Base-by-base conservation (phyloP, 2,113 vertebrate genomes). In the Nothobranchius furzeri region DNA sequence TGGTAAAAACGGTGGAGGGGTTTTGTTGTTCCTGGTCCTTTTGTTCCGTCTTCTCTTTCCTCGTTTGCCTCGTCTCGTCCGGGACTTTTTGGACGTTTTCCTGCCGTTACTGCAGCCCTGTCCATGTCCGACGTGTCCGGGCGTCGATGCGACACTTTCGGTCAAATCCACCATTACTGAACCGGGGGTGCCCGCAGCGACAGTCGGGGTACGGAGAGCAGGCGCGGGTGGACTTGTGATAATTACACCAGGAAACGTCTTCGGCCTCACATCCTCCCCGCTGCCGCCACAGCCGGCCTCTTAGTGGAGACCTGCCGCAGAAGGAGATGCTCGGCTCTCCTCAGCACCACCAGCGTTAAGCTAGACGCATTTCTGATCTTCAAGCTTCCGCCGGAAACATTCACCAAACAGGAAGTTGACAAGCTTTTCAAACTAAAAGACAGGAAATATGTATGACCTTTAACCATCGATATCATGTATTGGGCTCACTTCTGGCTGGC, bases 1-100 rank as follows among this genome's bases (percentile, higher is more conserved):
- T 0, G 96, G 96, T 56, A 98, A 88, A 84, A 94, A 97, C 40
- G 95, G 95, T 0, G 96, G 95, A 45, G 96, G 95, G 24, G 77
- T 76, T 75, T 74, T 83, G 74, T 94, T 95, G 82, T 68, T 87
- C 61, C 83, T 66, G 68, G 66, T 83, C 69, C 87, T 92, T 66
- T 91, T 92, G 43, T 78, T 89, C 54, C 89, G 42, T 49, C 94
- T 87, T 64, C 93, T 93, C 81, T 93, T 91, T 55, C 93, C 90
- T 75, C 95, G 93, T 49, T 93, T 93, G 76, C 91, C 87, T 87
- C 85, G 76, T 72, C 77, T 90, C 15, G 83, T 63, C 11, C 84
- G 72, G 1, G 83, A 64, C 82, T 86, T 90, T 61, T 87, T 91
- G 36, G 87, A 60, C 52, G 77, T 68, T 75, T 85, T 89, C 74